These are phyloP conservation scores for Cephus spinipes DNA, from an alignment of 2,888 invertebrate species.

Conservation along the genomic window DNA sequence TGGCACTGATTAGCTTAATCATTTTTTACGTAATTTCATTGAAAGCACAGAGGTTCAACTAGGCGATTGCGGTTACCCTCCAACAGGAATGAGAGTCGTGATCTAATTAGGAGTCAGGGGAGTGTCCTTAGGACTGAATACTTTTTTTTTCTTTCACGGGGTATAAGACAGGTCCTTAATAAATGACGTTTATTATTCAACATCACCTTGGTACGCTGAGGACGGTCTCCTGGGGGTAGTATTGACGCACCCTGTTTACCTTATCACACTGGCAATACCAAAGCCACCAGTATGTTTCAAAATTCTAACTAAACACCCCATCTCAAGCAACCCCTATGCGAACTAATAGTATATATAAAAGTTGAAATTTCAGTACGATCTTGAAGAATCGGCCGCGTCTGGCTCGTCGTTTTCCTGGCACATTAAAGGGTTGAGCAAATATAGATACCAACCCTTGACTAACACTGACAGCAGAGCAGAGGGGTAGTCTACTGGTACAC, in stretches of 20 bases:
- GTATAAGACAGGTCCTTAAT: not conserved
- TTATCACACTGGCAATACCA: not conserved
- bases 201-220: not conserved
- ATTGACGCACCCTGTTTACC: not conserved
- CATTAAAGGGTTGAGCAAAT: constrained; percentile 19
- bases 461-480: constrained; percentile 5
- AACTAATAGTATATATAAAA: not conserved
- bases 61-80: not conserved
- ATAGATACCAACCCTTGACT: constrained; percentile 14
- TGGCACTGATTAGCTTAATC: not conserved
- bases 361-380: not conserved
- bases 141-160: not conserved
- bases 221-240: not conserved
- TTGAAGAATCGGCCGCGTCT: not conserved
- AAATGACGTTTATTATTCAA: not conserved
- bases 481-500: constrained; percentile 6
- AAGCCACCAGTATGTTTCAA: not conserved
- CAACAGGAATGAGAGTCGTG: not conserved
- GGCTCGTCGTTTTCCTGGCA: not conserved
- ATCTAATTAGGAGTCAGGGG: not conserved
- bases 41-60: not conserved
- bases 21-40: not conserved
- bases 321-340: not conserved
- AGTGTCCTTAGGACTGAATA: not conserved
- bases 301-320: not conserved